Conservation (phyloP, 2,113 vertebrate genomes). For the Gnathonemus longibarbis region DNA sequence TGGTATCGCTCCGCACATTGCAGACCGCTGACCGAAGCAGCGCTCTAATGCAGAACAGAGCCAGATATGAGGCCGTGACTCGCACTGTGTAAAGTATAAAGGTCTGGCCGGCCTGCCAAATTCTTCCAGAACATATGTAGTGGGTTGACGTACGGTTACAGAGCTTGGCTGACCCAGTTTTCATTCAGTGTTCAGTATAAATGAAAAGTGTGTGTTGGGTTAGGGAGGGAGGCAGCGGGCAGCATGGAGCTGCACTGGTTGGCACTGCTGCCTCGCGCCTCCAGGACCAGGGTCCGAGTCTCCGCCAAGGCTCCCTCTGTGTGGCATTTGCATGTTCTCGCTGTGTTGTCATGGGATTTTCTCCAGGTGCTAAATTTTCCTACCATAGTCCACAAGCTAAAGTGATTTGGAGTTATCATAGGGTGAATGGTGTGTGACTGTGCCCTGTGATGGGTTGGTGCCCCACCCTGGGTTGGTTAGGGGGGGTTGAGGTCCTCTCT, state of each 20-base stretch:
- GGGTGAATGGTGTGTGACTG: not conserved
- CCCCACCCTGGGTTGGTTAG: no score
- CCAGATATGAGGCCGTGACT: constrained; percentile 7
- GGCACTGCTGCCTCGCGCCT: not conserved
- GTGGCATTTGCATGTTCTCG: not conserved
- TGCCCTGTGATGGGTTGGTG: no score
- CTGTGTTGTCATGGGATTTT: not conserved
- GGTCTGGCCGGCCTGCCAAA: constrained; percentile 38
- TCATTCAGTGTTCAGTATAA: constrained; percentile 45
- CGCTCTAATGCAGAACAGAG: not conserved
- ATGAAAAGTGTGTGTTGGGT: constrained; percentile 36
- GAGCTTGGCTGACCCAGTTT: constrained; percentile 58
- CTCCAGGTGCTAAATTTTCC: not conserved
- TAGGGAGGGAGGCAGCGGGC: constrained; percentile 4
- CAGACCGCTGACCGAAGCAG: constrained; percentile 3
- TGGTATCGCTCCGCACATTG: constrained; percentile 2
- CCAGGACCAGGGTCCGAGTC: not conserved
- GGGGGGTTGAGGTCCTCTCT: no score
- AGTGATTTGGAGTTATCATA: not conserved
- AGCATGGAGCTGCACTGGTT: not conserved
- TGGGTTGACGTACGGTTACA: constrained; percentile 39
- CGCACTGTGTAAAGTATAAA: constrained; percentile 30
- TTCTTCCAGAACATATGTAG: constrained; percentile 52
- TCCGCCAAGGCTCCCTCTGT: not conserved
- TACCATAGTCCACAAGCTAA: not conserved